Percentiles rank a stretch among this genome's conserved stretches.
These are phyloP conservation scores for Papilio glaucus DNA, from an alignment of 1,140 invertebrate genomes.

Conservation along the genomic window DNA sequence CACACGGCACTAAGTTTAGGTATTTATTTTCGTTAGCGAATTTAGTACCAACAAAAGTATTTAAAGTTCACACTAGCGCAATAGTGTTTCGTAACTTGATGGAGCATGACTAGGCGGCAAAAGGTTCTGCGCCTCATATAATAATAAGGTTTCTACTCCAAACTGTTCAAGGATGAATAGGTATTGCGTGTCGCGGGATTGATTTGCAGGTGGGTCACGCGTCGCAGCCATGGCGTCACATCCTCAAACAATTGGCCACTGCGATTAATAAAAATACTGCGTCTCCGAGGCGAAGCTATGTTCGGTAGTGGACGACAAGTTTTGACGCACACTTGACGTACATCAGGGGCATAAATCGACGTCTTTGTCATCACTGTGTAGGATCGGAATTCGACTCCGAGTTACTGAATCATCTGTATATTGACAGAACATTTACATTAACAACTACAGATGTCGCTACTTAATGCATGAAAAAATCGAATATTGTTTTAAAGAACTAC, in stretches of 20 bases:
- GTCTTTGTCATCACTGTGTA: constrained; percentile 38
- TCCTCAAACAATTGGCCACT: constrained; percentile 75
- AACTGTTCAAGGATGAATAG: constrained; percentile 73
- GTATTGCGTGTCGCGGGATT: constrained; percentile 64
- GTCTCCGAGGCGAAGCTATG: constrained; percentile 68
- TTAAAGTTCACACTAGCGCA: not conserved
- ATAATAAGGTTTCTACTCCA: constrained; percentile 63
- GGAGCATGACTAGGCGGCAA: not conserved
- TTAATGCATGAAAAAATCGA: too few species aligned
- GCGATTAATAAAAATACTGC: constrained; percentile 81
- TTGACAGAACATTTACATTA: not conserved
- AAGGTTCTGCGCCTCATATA: constrained; percentile 42
- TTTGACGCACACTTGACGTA: constrained; percentile 68
- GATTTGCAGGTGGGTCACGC: constrained; percentile 74
- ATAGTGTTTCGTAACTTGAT: not conserved
- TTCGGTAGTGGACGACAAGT: constrained; percentile 64
- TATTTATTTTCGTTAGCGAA: not conserved
- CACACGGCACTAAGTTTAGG: too few species aligned
- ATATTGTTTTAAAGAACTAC: too few species aligned
- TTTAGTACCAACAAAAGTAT: not conserved
- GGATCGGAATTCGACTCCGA: constrained; percentile 23
- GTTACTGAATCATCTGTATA: not conserved
- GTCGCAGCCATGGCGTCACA: constrained; percentile 74
- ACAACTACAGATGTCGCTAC: too few species aligned
- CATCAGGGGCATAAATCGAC: constrained; percentile 38